Base-by-base conservation (phyloP, 2,888 invertebrate genomes). In the Aspidiotus destructor region DNA sequence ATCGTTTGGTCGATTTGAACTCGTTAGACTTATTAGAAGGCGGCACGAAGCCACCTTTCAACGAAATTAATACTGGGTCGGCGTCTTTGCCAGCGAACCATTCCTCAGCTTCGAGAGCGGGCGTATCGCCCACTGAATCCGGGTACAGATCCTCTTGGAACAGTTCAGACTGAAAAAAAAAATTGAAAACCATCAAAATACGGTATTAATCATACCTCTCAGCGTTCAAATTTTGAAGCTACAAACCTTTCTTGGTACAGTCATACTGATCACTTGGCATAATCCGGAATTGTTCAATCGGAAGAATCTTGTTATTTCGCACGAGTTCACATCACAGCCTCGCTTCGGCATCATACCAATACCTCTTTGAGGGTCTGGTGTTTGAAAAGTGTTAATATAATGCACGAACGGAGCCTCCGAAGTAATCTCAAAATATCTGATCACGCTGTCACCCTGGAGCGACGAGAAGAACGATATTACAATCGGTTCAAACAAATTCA, bases 81-180 rank as follows among this genome's bases (percentile, higher is more conserved):
- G 89, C 87, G 78, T 95, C 92, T 75, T 87, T 86, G 13, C 97
- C 97, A 54, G 82, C 84, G 69, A 89, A 83, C 91, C 96, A 96
- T 78, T 96, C 95, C 75, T 94, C 94, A 2, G 94, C 93, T 0
- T 91, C 86, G 72, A 89, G 81, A 13, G 92, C 89, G 8, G 95
- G 88, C 71, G 89, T 89, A 75, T 94, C 92, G 67, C 94, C 92
- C 16, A 92, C 80, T 8, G 97, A 96, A 77, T 96, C 95, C 0
- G 97, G 97, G 79, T 94, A 98, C 72, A 98, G 82, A 80, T 97
- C 97, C 78, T 95, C 94, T 80, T 97, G 97, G 83, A 97, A 97
- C 75, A 92, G 84, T 79, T 95, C 95, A 71, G 95, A 94, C 84
- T 85, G 76, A 44, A 76, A 77, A 70, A 44, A 76, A 77, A 70